Evolutionary conservation across 2,113 vertebrate genomes (phyloP).

Genomic region (Vidua chalybeata): DNA sequence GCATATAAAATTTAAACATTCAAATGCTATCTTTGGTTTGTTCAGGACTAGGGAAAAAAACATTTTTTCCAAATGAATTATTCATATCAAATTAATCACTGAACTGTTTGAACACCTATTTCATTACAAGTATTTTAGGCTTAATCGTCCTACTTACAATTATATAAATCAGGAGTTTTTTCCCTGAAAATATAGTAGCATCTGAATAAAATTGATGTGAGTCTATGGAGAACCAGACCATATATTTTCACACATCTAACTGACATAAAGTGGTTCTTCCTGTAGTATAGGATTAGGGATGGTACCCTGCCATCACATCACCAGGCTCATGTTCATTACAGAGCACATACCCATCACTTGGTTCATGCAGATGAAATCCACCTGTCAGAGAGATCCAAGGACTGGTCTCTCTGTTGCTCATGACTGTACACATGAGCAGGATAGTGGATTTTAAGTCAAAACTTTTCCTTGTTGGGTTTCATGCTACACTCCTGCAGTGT

Average conservation of each 20-base stretch:
- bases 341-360: not conserved
- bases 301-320: not conserved
- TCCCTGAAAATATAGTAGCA: not conserved
- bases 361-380: constrained; percentile 46
- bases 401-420: constrained; percentile 38
- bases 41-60: not conserved
- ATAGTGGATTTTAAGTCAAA: constrained; percentile 47
- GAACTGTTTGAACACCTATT: not conserved
- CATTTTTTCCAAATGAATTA: not conserved
- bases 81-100: not conserved
- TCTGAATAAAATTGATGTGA: not conserved
- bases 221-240: not conserved
- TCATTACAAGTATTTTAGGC: not conserved
- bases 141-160: not conserved
- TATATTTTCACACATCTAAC: not conserved
- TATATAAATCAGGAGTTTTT: not conserved
- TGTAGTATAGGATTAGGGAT: not conserved
- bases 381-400: not conserved
- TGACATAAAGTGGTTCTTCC: not conserved
- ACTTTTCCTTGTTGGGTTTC: not conserved
- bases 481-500: constrained; percentile 38
- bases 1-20: not conserved
- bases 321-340: not conserved
- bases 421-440: constrained; percentile 1
- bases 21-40: not conserved